These are phyloP conservation scores for Helogale parvula DNA, from an alignment of 2,113 vertebrate species.

Conservation along the genomic window DNA sequence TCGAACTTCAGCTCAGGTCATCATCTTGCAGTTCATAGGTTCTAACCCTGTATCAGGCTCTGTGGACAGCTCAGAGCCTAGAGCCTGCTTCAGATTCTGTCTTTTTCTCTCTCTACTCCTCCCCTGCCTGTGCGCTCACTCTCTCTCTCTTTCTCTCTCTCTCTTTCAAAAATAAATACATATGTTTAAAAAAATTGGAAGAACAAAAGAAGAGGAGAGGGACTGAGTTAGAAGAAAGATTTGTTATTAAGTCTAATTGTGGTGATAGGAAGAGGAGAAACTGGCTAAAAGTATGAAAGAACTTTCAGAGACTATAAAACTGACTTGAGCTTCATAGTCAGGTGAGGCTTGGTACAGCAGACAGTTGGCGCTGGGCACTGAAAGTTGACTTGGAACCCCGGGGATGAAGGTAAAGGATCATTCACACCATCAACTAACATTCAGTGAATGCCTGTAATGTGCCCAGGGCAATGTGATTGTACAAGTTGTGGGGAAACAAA, in stretches of 20 bases:
- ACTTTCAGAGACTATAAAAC: background rate
- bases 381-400: background rate
- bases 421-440: background rate
- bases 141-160: too few relatives aligned
- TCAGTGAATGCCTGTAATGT: background rate
- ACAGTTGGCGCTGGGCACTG: background rate
- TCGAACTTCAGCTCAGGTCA: too few relatives aligned
- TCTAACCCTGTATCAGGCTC: too few relatives aligned
- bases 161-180: too few relatives aligned
- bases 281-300: background rate
- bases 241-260: background rate
- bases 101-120: too few relatives aligned
- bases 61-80: too few relatives aligned
- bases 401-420: background rate
- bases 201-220: too few relatives aligned
- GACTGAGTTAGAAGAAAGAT: background rate
- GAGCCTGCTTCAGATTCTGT: too few relatives aligned
- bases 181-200: too few relatives aligned
- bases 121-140: too few relatives aligned
- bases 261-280: background rate
- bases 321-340: background rate
- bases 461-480: background rate
- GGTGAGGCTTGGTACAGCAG: background rate
- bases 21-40: too few relatives aligned
- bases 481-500: background rate